phyloP scores from a whole-genome alignment of 2,797 vertebrate species.

The Intellagama lesueurii region DNA sequence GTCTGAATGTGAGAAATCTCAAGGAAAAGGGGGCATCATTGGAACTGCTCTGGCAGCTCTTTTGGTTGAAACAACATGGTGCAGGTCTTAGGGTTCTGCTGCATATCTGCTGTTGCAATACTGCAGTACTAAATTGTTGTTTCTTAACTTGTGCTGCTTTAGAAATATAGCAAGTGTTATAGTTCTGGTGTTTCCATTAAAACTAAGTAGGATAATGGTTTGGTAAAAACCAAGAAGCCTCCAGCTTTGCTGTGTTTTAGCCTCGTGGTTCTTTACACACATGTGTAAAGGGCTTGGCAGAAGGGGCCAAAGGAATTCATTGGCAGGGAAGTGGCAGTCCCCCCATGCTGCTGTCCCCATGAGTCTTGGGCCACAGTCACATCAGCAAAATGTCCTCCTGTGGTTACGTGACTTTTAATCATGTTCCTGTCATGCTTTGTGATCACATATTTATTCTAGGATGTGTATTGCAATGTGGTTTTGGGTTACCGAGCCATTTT shows the following conservation, averaged over 20 bases:
- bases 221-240: not conserved
- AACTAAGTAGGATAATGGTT: not conserved
- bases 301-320: not conserved
- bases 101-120: not conserved
- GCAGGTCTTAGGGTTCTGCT: not conserved
- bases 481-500: too few relatives aligned
- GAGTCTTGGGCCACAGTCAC: not conserved
- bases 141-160: not conserved
- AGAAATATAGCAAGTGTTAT: not conserved
- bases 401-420: too few relatives aligned
- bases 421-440: too few relatives aligned
- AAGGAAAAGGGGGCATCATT: not conserved
- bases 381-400: too few relatives aligned
- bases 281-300: not conserved
- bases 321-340: not conserved
- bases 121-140: not conserved
- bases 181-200: not conserved
- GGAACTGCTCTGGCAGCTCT: not conserved
- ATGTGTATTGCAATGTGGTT: too few relatives aligned
- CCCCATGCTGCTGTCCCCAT: not conserved
- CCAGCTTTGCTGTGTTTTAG: not conserved
- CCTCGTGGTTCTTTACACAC: not conserved
- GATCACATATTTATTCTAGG: too few relatives aligned
- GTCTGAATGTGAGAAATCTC: not conserved
- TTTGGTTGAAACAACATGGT: not conserved